These are phyloP conservation scores for Pristionchus entomophagus DNA, from an alignment of 2,888 invertebrate genomes.

Conservation along the genomic window DNA sequence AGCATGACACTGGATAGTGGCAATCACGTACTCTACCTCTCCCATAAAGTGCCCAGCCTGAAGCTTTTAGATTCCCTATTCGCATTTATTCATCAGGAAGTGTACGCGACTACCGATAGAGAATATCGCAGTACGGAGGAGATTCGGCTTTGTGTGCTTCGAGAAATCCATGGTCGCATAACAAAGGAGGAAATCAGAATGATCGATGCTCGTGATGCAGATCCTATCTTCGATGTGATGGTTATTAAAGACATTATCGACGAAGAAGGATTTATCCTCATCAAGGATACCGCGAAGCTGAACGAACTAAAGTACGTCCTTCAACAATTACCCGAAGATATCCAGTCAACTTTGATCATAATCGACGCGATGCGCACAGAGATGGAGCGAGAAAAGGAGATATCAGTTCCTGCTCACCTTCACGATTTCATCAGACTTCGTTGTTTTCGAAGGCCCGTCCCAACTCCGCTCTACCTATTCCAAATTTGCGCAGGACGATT, in stretches of 20 bases:
- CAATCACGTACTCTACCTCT: slow-evolving; percentile 76
- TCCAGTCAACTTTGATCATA: neutral
- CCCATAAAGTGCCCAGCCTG: slow-evolving; percentile 76
- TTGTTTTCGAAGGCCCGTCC: too few species aligned
- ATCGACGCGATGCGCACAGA: neutral
- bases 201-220: neutral
- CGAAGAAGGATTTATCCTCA: neutral
- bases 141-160: neutral
- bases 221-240: neutral
- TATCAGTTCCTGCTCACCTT: neutral
- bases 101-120: neutral
- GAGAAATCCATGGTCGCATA: neutral
- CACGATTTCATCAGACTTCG: neutral
- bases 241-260: neutral
- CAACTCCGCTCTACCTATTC: neutral
- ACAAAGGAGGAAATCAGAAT: neutral
- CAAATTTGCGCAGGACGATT: neutral
- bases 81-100: neutral
- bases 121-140: neutral
- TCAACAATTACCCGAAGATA: neutral
- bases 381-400: neutral
- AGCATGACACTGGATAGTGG: slow-evolving; percentile 78
- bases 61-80: slow-evolving; percentile 73
- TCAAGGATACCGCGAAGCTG: neutral
- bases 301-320: neutral